Evolutionary conservation across 1,140 invertebrate genomes (phyloP).

Genomic region (Venustaconcha ellipsiformis): DNA sequence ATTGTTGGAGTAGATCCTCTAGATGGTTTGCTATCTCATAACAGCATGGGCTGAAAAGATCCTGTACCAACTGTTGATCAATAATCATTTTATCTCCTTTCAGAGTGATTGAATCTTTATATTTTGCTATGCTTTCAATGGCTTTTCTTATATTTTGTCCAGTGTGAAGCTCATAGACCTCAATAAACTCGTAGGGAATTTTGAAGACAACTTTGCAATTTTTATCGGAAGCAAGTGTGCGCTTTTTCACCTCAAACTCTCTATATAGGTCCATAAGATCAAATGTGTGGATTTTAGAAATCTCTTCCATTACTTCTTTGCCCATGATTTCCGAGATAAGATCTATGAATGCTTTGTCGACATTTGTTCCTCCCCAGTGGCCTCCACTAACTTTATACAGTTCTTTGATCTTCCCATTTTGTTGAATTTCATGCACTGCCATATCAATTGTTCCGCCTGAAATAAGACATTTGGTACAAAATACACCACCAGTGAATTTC

Average conservation of each 20-base stretch:
- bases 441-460: conserved; percentile 17
- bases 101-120: background rate
- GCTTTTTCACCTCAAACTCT: conserved; percentile 36
- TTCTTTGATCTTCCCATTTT: conserved; percentile 13
- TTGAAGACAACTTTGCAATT: conserved; percentile 3
- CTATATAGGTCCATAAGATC: conserved; percentile 27
- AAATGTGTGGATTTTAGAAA: background rate
- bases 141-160: conserved; percentile 1
- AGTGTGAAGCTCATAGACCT: background rate
- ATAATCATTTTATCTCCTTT: conserved; percentile 21
- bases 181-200: conserved; percentile 7
- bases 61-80: background rate
- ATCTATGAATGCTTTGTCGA: conserved; percentile 29
- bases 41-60: conserved; percentile 10
- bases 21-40: conserved; percentile 6
- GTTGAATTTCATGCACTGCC: conserved; percentile 18
- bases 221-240: conserved; percentile 7
- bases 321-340: conserved; percentile 22
- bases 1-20: background rate
- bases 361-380: conserved; percentile 23
- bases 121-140: background rate
- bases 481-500: background rate
- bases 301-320: conserved; percentile 24
- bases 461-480: background rate
- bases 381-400: conserved; percentile 26